A percentile compares a stretch with the other conserved stretches of the same genome.
Conservation (phyloP, 2,797 vertebrate species). For the Epinephelus coioides region DNA sequence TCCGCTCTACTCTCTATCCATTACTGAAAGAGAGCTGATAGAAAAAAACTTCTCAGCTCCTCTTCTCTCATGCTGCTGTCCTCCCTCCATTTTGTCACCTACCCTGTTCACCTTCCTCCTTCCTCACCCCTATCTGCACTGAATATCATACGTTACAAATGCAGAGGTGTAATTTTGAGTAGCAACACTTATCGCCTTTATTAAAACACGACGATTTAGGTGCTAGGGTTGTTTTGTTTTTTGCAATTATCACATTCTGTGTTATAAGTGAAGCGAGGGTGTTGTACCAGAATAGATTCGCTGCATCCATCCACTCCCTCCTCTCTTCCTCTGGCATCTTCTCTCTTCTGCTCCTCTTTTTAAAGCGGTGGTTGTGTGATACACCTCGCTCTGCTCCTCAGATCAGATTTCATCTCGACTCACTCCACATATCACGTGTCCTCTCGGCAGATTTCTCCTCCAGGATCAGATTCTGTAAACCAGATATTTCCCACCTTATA, state of each 20-base stretch:
- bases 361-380: constrained; percentile 55
- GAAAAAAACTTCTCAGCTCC: constrained; percentile 13
- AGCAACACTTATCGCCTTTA: not conserved
- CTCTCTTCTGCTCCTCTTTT: constrained; percentile 33
- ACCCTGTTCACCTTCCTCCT: not conserved
- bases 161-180: not conserved
- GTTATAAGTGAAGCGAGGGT: constrained; percentile 1
- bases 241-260: constrained; percentile 7
- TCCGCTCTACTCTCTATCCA: constrained; percentile 56
- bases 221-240: not conserved
- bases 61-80: constrained; percentile 13
- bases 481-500: constrained; percentile 5
- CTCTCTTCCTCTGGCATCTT: constrained; percentile 16
- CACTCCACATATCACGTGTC: constrained; percentile 39
- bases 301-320: constrained; percentile 25
- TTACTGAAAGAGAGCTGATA: constrained; percentile 55
- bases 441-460: constrained; percentile 21
- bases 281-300: constrained; percentile 24
- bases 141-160: not conserved
- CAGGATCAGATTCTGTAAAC: constrained; percentile 32
- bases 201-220: not conserved
- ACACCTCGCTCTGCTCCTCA: constrained; percentile 39
- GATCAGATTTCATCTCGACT: constrained; percentile 60
- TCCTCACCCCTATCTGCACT: not conserved
- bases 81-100: constrained; percentile 31